A percentile compares a stretch with the other conserved stretches of the same genome.
These are phyloP conservation scores for Psilanteris sp. DNA, from an alignment of 1,140 invertebrate genomes.

Conservation along the genomic window DNA sequence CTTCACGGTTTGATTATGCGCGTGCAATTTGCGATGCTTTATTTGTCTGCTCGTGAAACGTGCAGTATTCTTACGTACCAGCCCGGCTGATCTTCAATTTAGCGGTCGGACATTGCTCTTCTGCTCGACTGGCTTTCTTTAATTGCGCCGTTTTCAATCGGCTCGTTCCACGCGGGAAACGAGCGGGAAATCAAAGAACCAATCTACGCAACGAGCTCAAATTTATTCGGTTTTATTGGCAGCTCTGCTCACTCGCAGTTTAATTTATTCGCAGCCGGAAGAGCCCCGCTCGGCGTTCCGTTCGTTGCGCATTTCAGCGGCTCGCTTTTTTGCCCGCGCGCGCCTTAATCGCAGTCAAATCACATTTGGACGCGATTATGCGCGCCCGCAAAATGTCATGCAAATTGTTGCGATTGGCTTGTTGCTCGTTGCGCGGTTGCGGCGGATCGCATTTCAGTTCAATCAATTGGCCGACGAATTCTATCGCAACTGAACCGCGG, in stretches of 20 bases:
- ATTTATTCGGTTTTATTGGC: slow-evolving; percentile 56
- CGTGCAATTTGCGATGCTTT: slow-evolving; percentile 45
- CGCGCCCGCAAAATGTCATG: slow-evolving; percentile 21
- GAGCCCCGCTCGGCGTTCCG: too few relatives aligned
- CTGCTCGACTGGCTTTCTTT: slow-evolving; percentile 57
- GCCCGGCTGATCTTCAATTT: slow-evolving; percentile 53
- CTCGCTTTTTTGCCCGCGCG: slow-evolving; percentile 8
- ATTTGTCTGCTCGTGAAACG: slow-evolving; percentile 21
- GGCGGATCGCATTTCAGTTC: too few relatives aligned
- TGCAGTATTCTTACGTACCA: slow-evolving; percentile 29
- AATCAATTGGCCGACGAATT: slow-evolving; percentile 4
- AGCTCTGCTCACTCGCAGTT: slow-evolving; percentile 23
- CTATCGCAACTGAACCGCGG: background rate
- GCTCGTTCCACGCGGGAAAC: slow-evolving; percentile 32
- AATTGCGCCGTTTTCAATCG: slow-evolving; percentile 61
- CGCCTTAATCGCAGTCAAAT: slow-evolving; percentile 30
- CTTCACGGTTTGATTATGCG: slow-evolving; percentile 43
- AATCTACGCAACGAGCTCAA: slow-evolving; percentile 52
- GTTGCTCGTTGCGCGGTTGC: slow-evolving; percentile 14
- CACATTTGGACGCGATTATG: slow-evolving; percentile 32
- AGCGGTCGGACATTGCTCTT: slow-evolving; percentile 58
- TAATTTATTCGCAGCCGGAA: slow-evolving; percentile 51
- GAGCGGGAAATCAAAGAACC: slow-evolving; percentile 61
- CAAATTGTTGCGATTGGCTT: slow-evolving; percentile 38
- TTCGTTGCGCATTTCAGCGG: too few relatives aligned